phyloP scores from a whole-genome alignment of 2,888 invertebrate species.

The Rhopalosiphum nymphaeae region DNA sequence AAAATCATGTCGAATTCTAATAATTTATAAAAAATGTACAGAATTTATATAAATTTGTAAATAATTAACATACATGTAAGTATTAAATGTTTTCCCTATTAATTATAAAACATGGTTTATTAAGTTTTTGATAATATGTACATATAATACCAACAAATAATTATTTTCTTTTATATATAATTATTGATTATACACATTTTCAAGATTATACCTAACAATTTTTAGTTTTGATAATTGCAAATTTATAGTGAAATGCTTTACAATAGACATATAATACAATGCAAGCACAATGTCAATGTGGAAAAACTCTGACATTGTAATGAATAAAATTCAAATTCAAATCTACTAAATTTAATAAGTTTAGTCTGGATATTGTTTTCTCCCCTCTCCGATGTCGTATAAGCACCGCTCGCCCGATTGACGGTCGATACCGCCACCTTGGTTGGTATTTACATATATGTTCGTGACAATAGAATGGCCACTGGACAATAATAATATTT shows the following conservation, averaged over 20 bases:
- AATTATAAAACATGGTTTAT: not conserved
- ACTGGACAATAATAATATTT: conserved; percentile 54
- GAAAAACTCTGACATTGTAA: not conserved
- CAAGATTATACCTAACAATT: not conserved
- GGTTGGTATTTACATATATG: conserved; percentile 62
- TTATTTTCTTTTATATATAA: not conserved
- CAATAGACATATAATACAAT: not conserved
- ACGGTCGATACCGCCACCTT: conserved; percentile 64
- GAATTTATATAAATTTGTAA: not conserved
- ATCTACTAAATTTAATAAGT: conserved; percentile 34
- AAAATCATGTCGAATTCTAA: not conserved
- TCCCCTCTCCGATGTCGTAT: conserved; percentile 51
- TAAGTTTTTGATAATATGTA: not conserved
- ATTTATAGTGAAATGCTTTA: not conserved
- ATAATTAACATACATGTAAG: not conserved
- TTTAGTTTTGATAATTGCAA: not conserved
- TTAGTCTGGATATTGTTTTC: conserved; percentile 54
- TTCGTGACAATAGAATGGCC: conserved; percentile 64
- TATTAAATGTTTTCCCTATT: not conserved
- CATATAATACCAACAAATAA: not conserved
- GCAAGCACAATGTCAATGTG: not conserved
- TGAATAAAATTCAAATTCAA: conserved; percentile 10
- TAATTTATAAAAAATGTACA: not conserved
- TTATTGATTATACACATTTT: conserved; percentile 1
- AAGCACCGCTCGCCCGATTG: conserved; percentile 63